Evolutionary conservation across 2,113 vertebrate species (phyloP).

Genomic region (Gnathochromis pfefferi): DNA sequence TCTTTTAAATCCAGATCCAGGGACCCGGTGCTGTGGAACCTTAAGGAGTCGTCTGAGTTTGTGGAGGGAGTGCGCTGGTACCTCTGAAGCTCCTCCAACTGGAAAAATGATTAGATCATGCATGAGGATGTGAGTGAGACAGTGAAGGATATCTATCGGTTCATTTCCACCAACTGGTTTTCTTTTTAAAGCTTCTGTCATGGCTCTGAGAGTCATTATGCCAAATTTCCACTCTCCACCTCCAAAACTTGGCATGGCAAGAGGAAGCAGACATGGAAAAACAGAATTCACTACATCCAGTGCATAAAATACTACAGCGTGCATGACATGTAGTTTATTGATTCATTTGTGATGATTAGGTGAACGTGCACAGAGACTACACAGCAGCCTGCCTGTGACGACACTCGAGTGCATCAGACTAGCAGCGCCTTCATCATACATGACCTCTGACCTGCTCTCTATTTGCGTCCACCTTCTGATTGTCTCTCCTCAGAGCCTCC

Average conservation of each 20-base stretch:
- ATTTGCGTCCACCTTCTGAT: conserved; percentile 39
- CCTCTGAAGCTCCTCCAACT: conserved; percentile 9
- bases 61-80: conserved; percentile 67
- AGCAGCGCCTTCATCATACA: not conserved
- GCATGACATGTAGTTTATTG: not conserved
- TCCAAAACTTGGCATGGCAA: not conserved
- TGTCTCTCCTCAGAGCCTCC: conserved; percentile 45
- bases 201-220: not conserved
- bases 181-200: not conserved
- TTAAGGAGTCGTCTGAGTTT: conserved; percentile 70
- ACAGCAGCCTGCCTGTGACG: not conserved
- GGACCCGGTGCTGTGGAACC: conserved; percentile 59
- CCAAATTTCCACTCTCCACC: not conserved
- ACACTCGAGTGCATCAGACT: not conserved
- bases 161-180: not conserved
- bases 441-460: conserved; percentile 41
- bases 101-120: not conserved
- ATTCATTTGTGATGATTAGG: not conserved
- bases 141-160: not conserved
- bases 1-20: conserved; percentile 69
- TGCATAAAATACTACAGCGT: not conserved
- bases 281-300: not conserved
- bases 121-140: not conserved
- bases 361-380: not conserved
- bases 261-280: not conserved